Conservation (phyloP, 2,797 vertebrate species). For the Cossypha dichroa region DNA sequence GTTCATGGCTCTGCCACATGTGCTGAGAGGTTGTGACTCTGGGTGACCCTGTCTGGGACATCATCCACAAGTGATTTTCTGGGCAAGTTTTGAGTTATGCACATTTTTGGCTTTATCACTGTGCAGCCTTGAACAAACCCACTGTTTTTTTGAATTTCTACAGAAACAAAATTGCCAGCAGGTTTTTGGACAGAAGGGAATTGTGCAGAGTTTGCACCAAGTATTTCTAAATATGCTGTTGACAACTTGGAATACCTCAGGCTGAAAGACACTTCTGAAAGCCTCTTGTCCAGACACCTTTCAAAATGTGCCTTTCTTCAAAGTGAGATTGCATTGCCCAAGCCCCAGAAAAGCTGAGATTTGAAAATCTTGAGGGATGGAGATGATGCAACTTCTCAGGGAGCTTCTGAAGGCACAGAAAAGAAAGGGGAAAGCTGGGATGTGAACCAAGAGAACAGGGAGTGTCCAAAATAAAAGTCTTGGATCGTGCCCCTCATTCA, state of each 20-base stretch:
- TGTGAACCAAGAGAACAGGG: background rate
- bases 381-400: background rate
- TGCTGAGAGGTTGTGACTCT: background rate
- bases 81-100: background rate
- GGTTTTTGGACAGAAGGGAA: background rate
- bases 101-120: background rate
- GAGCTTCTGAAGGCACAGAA: background rate
- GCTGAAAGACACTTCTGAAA: background rate
- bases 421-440: background rate
- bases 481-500: background rate
- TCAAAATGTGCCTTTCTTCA: background rate
- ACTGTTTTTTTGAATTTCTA: fast-evolving
- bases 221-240: background rate
- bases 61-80: background rate
- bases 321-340: background rate
- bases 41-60: background rate
- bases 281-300: background rate
- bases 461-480: background rate
- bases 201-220: background rate
- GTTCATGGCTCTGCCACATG: background rate
- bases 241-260: background rate
- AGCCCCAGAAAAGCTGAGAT: background rate
- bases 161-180: background rate
- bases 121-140: background rate
- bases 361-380: background rate